A percentile compares a stretch with the other conserved stretches of the same genome.
These are phyloP conservation scores for Ceyx margarethae DNA, from an alignment of 2,113 vertebrate genomes.

Conservation along the genomic window DNA sequence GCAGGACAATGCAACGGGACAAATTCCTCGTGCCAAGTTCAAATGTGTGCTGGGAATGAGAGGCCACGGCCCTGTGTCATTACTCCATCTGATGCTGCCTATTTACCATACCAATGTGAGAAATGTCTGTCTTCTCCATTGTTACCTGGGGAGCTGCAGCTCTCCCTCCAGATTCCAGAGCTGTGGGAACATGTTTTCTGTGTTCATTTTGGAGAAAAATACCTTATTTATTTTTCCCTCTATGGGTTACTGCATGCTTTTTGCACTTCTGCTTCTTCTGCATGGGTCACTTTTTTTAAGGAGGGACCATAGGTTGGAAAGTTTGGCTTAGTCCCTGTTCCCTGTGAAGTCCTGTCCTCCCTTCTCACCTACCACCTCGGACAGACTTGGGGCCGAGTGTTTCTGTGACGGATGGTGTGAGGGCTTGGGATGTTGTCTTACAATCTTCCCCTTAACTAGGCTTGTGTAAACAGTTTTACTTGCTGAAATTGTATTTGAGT, in stretches of 20 bases:
- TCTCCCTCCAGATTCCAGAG: background rate
- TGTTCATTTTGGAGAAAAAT: background rate
- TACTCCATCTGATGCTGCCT: background rate
- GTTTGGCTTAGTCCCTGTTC: background rate
- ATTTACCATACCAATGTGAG: background rate
- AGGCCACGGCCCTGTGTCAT: background rate
- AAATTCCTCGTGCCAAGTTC: background rate
- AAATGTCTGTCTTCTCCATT: background rate
- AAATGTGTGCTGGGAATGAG: constrained; percentile 10
- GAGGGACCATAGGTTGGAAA: background rate
- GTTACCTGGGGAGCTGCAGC: background rate
- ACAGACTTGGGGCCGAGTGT: fast-evolving
- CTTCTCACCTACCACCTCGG: background rate
- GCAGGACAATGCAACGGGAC: background rate
- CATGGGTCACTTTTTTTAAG: background rate
- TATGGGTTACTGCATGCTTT: background rate
- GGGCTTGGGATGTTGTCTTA: background rate
- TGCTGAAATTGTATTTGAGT: background rate
- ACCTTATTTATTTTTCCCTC: background rate
- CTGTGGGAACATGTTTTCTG: background rate
- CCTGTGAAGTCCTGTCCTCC: background rate
- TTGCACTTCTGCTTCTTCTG: background rate
- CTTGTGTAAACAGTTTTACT: background rate
- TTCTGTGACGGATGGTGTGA: background rate
- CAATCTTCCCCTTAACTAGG: background rate